phyloP scores from a whole-genome alignment of 1,140 invertebrate species.

The Meloidogyne hapla region DNA sequence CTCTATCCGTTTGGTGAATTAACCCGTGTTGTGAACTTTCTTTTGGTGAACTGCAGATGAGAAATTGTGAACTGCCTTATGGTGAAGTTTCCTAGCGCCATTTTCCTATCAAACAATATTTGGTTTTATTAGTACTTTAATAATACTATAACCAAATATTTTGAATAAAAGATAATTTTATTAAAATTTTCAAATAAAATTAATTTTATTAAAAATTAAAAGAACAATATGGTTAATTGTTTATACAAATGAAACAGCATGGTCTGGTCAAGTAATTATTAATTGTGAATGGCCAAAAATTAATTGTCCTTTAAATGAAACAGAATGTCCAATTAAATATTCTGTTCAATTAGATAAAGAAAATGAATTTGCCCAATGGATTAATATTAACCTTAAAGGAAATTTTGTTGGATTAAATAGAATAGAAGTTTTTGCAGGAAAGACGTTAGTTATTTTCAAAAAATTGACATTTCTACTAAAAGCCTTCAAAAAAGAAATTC shows the following conservation, averaged over 20 bases:
- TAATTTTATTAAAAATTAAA: neutral
- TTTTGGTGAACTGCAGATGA: no score
- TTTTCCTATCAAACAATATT: no score
- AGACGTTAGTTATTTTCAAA: neutral
- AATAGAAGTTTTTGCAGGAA: neutral
- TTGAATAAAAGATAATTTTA: no score
- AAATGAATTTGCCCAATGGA: neutral
- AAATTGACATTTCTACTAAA: no score
- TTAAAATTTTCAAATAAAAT: neutral
- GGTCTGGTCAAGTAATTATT: neutral
- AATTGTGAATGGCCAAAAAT: conserved; percentile 6
- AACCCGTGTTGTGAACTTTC: no score
- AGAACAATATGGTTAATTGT: neutral
- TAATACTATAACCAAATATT: no score
- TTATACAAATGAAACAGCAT: neutral
- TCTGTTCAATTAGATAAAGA: neutral
- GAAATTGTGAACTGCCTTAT: no score
- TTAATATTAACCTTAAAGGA: neutral
- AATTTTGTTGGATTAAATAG: neutral
- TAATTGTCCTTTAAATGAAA: neutral
- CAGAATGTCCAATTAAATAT: neutral
- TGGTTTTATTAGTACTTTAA: no score
- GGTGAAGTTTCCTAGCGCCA: no score
- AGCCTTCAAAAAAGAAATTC: no score
- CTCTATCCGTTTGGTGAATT: no score